Percentiles rank a stretch among this genome's conserved stretches.
These are phyloP conservation scores for Rotaria magnacalcarata DNA, from an alignment of 2,888 invertebrate species.

Conservation along the genomic window DNA sequence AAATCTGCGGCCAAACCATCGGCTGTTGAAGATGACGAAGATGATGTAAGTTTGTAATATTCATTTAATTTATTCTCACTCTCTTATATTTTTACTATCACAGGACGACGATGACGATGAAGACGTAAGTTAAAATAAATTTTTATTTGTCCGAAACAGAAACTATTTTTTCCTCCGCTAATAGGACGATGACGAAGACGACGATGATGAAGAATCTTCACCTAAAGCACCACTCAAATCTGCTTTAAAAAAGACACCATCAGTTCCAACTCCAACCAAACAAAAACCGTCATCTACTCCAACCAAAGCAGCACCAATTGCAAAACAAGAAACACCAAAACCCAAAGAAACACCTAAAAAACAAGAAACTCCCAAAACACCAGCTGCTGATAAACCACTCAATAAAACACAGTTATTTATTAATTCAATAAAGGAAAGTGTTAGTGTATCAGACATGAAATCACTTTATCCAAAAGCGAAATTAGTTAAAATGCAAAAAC, in stretches of 20 bases:
- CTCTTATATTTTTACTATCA: neutral
- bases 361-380: neutral
- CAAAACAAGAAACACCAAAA: neutral
- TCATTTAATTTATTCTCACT: neutral
- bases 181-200: neutral
- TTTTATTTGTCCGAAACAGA: neutral
- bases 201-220: neutral
- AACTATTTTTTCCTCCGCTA: neutral
- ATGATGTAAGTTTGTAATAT: neutral
- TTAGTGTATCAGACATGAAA: constrained; percentile 9
- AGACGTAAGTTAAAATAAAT: neutral
- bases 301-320: neutral
- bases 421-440: constrained; percentile 16
- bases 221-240: neutral
- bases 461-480: neutral
- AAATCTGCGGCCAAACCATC: neutral
- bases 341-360: too few relatives aligned
- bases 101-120: constrained; percentile 9
- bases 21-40: neutral
- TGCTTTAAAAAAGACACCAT: neutral
- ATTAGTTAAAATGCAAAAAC: constrained; percentile 31
- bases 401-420: constrained; percentile 21
- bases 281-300: neutral
- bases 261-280: neutral
- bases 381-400: neutral